These are phyloP conservation scores for Andrena hattorfiana DNA, from an alignment of 2,888 invertebrate genomes.

Conservation along the genomic window DNA sequence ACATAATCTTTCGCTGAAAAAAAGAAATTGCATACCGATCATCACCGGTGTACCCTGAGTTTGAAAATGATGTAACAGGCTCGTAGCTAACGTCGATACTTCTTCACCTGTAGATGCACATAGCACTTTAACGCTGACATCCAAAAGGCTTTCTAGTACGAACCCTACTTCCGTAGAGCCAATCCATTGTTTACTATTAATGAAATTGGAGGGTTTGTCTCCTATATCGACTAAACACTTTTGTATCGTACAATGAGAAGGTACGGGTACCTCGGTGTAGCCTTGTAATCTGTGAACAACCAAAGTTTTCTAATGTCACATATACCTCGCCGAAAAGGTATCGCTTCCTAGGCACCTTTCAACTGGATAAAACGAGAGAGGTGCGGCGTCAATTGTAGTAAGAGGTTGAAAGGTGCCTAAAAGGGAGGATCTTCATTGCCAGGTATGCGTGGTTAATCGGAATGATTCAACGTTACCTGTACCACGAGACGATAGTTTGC, in stretches of 20 bases:
- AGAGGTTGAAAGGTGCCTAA: too few relatives aligned
- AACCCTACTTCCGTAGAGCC: conserved; percentile 99
- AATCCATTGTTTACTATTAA: conserved; percentile 98
- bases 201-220: conserved; percentile 94
- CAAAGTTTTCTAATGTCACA: conserved; percentile 50
- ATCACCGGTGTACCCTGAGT: conserved; percentile 98
- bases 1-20: neutral
- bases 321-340: too few relatives aligned
- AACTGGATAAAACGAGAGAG: too few relatives aligned
- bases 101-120: conserved; percentile 95
- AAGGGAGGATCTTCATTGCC: too few relatives aligned
- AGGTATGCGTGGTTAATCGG: neutral
- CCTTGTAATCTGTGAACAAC: conserved; percentile 89
- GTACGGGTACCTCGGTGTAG: conserved; percentile 91
- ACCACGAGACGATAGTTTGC: conserved; percentile 99
- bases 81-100: conserved; percentile 91
- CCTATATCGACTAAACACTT: conserved; percentile 97
- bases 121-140: conserved; percentile 92
- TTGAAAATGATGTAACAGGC: conserved; percentile 95
- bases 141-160: conserved; percentile 93
- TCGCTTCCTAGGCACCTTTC: too few relatives aligned
- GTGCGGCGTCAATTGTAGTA: too few relatives aligned
- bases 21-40: conserved; percentile 90
- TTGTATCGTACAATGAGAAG: conserved; percentile 95
- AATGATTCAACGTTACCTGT: conserved; percentile 86